These are phyloP conservation scores for Teleiodes luculella DNA, from an alignment of 2,888 invertebrate species.

Conservation along the genomic window DNA sequence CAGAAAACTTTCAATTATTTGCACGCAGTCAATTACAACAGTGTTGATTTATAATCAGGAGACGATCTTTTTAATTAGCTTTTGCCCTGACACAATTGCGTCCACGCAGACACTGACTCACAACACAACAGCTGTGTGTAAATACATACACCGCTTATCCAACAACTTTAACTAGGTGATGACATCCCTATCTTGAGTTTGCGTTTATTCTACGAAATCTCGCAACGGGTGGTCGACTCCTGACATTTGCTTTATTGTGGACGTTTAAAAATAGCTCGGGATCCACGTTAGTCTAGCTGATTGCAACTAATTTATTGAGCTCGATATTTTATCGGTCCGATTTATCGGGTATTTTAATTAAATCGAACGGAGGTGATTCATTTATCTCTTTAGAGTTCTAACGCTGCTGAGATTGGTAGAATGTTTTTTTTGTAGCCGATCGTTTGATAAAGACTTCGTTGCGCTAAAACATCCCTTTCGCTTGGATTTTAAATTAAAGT, in stretches of 20 bases:
- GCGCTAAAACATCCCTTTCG: not conserved
- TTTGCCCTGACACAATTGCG: slow-evolving; percentile 1
- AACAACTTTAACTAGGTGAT: not conserved
- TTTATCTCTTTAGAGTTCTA: slow-evolving; percentile 8
- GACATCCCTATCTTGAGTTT: slow-evolving; percentile 17
- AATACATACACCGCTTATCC: not conserved
- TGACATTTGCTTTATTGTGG: slow-evolving; percentile 39
- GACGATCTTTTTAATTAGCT: not conserved
- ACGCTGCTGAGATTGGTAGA: not conserved
- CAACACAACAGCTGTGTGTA: not conserved
- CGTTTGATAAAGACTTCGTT: not conserved
- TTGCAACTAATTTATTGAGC: slow-evolving; percentile 8
- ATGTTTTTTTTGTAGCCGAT: not conserved
- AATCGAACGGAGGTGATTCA: slow-evolving; percentile 9
- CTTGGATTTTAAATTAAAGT: too few relatives aligned
- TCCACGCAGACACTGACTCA: not conserved
- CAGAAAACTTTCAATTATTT: not conserved
- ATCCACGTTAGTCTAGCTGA: slow-evolving; percentile 7
- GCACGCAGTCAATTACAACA: not conserved
- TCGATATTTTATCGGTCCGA: slow-evolving; percentile 9
- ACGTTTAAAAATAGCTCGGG: slow-evolving; percentile 10
- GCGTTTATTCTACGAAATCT: slow-evolving; percentile 46
- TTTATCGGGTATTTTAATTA: slow-evolving; percentile 10
- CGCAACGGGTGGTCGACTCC: slow-evolving; percentile 57
- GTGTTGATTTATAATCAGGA: slow-evolving; percentile 1